phyloP scores from a whole-genome alignment of 2,113 vertebrate genomes.

The Eudyptes chrysolophus region DNA sequence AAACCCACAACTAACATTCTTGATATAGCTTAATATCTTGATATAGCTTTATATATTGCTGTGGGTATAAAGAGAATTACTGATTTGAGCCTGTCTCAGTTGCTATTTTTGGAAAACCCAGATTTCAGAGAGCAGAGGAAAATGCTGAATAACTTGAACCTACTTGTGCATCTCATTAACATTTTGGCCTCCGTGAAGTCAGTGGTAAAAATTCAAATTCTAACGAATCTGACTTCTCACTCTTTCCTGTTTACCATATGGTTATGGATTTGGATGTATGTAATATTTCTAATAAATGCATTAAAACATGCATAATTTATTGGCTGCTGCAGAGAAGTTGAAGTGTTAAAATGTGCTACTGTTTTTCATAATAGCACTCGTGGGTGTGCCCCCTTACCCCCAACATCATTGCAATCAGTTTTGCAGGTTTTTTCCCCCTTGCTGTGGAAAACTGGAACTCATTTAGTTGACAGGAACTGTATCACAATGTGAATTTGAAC shows the following conservation, averaged over 20 bases:
- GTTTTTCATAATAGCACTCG: background rate
- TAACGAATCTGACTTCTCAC: background rate
- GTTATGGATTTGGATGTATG: background rate
- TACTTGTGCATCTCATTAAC: background rate
- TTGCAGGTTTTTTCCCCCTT: background rate
- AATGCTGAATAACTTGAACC: background rate
- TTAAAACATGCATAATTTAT: background rate
- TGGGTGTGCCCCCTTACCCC: background rate
- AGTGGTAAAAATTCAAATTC: background rate
- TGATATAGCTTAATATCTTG: background rate
- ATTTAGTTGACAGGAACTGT: background rate
- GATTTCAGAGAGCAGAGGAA: background rate
- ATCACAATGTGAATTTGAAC: background rate
- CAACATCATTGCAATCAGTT: background rate
- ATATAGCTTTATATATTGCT: background rate
- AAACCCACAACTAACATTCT: background rate
- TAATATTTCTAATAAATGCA: background rate
- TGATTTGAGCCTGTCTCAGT: background rate
- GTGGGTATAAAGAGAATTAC: background rate
- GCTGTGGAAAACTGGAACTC: background rate
- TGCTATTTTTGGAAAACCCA: background rate
- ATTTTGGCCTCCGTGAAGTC: background rate
- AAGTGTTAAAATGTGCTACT: background rate
- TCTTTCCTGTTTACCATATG: background rate
- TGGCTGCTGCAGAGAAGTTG: background rate